A percentile compares a stretch with the other conserved stretches of the same genome.
phyloP scores from a whole-genome alignment of 2,113 vertebrate species.

The Rallus limicola region DNA sequence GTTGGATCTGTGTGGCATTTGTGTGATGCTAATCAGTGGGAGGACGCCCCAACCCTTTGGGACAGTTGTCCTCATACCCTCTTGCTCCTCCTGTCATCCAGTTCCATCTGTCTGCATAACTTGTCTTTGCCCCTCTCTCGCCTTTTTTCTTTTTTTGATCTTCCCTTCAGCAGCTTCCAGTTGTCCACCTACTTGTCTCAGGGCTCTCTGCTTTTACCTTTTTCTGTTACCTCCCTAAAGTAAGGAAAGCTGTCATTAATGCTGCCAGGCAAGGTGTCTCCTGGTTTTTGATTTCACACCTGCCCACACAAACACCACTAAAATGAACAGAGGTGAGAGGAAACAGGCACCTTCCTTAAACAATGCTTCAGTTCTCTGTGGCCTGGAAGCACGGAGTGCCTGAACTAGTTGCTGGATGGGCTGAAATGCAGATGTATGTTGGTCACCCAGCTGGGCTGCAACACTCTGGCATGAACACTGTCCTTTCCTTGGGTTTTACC shows the following conservation, averaged over 20 bases:
- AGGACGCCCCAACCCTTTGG: fast-evolving
- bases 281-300: neutral
- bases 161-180: neutral
- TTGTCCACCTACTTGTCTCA: neutral
- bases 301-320: fast-evolving
- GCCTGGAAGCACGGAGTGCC: fast-evolving
- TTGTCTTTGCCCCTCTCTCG: neutral
- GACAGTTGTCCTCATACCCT: neutral
- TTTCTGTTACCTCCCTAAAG: neutral
- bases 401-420: neutral
- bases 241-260: neutral
- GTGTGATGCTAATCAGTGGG: neutral
- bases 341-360: neutral
- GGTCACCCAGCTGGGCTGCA: neutral
- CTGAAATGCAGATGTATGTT: fast-evolving
- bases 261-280: neutral
- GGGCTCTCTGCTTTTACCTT: neutral
- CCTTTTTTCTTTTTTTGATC: neutral
- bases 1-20: neutral
- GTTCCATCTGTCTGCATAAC: neutral
- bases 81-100: neutral
- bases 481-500: fast-evolving
- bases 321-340: neutral
- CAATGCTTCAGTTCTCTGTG: fast-evolving
- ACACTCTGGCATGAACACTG: too few species aligned